Evolutionary conservation across 2,888 invertebrate genomes (phyloP).

Genomic region (Pristionchus maxplancki): DNA sequence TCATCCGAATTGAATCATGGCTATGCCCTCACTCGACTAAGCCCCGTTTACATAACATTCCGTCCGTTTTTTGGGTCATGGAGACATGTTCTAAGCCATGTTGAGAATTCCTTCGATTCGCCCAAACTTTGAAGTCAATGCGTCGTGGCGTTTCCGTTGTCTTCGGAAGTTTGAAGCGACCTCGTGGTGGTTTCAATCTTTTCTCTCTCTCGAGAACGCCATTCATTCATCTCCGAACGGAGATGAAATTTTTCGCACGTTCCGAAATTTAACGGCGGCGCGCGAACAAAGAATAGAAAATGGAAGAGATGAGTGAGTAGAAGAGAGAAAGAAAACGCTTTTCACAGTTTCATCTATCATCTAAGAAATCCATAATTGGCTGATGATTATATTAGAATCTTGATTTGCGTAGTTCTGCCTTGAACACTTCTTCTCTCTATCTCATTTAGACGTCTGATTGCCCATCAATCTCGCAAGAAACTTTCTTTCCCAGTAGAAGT

Average conservation of each 20-base stretch:
- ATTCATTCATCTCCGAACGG: conserved; percentile 4
- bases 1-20: background rate
- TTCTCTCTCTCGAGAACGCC: background rate
- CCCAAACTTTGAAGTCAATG: background rate
- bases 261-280: background rate
- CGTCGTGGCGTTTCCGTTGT: background rate
- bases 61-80: background rate
- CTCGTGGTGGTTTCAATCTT: background rate
- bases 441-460: background rate
- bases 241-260: conserved; percentile 31
- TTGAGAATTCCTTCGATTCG: background rate
- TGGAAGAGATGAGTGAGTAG: background rate
- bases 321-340: background rate
- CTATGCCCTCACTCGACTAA: background rate
- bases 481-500: background rate
- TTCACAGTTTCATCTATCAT: background rate
- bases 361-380: background rate
- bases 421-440: background rate
- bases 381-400: background rate
- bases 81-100: background rate
- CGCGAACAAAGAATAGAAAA: conserved; percentile 37
- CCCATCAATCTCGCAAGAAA: background rate
- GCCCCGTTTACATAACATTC: conserved; percentile 3
- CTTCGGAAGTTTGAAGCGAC: background rate
- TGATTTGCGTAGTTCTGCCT: background rate